Conservation (phyloP, 2,113 vertebrate species). For the Pan troglodytes region NHGRI_mPanTro3-v2.1_pri NC_086015.1:19955001-19955500, state of each 20-base stretch:
- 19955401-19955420: constrained; percentile 1
- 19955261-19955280: background rate
- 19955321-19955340: background rate
- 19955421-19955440: background rate
- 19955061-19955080: background rate
- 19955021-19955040: background rate
- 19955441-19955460: background rate
- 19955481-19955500: background rate
- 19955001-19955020: background rate
- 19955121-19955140: background rate
- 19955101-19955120: background rate
- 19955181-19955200: background rate
- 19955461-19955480: background rate
- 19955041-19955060: background rate
- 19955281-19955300: background rate
- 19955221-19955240: background rate
- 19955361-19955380: background rate
- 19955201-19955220: background rate
- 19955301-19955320: background rate
- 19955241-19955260: background rate
- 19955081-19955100: background rate
- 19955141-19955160: background rate
- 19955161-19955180: background rate
- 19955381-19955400: constrained; percentile 16
- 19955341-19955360: background rate